These are phyloP conservation scores for Ophraella communa DNA, from an alignment of 2,888 invertebrate genomes.

Conservation along the genomic window DNA sequence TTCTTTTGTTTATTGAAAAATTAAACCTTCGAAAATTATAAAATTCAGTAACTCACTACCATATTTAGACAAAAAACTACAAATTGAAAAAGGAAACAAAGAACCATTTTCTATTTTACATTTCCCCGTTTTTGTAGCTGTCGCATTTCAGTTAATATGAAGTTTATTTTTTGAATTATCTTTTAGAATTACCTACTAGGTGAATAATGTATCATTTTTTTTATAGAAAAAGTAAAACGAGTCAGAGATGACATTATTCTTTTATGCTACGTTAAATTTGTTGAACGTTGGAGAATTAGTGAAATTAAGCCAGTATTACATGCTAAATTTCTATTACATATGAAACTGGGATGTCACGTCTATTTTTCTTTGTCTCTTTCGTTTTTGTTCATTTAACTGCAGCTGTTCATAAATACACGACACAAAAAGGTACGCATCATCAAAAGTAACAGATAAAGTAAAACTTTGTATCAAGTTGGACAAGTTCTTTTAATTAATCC, in stretches of 20 bases:
- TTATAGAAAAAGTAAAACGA: slow-evolving; percentile 30
- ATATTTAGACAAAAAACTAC: slow-evolving; percentile 27
- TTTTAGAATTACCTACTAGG: slow-evolving; percentile 13
- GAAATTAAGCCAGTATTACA: slow-evolving; percentile 16
- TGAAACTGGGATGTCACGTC: not conserved
- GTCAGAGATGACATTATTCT: slow-evolving; percentile 31
- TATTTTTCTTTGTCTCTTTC: too few species aligned
- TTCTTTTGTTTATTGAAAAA: too few species aligned
- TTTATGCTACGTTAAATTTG: slow-evolving; percentile 23
- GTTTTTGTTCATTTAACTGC: too few species aligned
- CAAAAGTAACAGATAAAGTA: too few species aligned
- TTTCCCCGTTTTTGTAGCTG: slow-evolving; percentile 25
- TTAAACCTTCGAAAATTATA: slow-evolving; percentile 15
- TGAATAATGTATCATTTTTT: slow-evolving; percentile 11
- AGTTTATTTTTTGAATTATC: slow-evolving; percentile 26
- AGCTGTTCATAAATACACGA: too few species aligned
- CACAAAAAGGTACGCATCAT: too few species aligned
- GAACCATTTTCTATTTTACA: slow-evolving; percentile 22
- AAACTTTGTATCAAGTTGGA: too few species aligned
- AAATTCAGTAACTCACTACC: slow-evolving; percentile 31
- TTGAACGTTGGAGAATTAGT: slow-evolving; percentile 18
- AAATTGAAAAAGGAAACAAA: slow-evolving; percentile 30
- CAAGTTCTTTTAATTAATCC: too few species aligned
- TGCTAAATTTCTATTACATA: not conserved
- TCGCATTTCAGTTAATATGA: slow-evolving; percentile 20